phyloP scores from a whole-genome alignment of 2,888 invertebrate species.

The Dascillus cervinus region DNA sequence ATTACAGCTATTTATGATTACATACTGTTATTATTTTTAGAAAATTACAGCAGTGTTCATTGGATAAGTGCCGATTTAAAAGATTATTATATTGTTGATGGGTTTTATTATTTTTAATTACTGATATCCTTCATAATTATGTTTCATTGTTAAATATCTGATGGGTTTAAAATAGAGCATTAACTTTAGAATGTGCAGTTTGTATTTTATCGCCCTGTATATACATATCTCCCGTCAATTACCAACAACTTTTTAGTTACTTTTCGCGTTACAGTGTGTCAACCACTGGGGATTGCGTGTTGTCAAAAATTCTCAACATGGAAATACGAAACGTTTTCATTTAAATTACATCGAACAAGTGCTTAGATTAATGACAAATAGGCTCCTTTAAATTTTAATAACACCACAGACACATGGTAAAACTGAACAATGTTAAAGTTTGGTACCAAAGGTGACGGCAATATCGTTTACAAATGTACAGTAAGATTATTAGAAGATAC shows the following conservation, averaged over 20 bases:
- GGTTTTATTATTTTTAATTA: conserved; percentile 27
- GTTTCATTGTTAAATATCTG: conserved; percentile 34
- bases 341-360: too few relatives aligned
- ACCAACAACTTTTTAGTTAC: too few relatives aligned
- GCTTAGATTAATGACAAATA: not conserved
- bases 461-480: conserved; percentile 77
- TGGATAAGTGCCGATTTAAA: conserved; percentile 7
- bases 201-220: not conserved
- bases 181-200: too few relatives aligned
- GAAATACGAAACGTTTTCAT: not conserved
- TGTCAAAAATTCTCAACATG: not conserved
- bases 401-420: conserved; percentile 11
- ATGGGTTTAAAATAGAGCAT: conserved; percentile 31
- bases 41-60: too few relatives aligned
- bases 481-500: conserved; percentile 84
- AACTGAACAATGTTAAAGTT: conserved; percentile 39
- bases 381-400: not conserved
- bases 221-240: too few relatives aligned
- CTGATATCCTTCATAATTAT: conserved; percentile 33
- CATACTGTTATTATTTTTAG: too few relatives aligned
- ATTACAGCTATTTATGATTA: too few relatives aligned
- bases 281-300: not conserved
- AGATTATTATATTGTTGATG: conserved; percentile 22
- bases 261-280: not conserved
- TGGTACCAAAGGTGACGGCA: conserved; percentile 61